phyloP scores from a whole-genome alignment of 1,140 invertebrate genomes.

The Anastrepha obliqua region DNA sequence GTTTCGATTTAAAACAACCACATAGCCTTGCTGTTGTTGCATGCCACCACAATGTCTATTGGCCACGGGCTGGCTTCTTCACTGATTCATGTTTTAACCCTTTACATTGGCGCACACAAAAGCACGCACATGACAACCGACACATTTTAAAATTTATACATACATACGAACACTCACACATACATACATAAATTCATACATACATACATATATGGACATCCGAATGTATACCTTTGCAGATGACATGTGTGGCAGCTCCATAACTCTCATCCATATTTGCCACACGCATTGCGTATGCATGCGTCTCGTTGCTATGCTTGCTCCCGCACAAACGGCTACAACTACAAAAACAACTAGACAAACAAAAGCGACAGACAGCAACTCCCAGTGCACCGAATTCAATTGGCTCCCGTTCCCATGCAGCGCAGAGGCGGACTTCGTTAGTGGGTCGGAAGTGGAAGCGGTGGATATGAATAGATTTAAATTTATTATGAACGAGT shows the following conservation, averaged over 20 bases:
- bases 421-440: not conserved
- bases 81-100: constrained; percentile 23
- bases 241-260: constrained; percentile 27
- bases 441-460: constrained; percentile 25
- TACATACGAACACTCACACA: not conserved
- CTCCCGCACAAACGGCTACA: not conserved
- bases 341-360: not conserved
- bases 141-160: constrained; percentile 9
- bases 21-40: not conserved
- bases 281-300: constrained; percentile 11
- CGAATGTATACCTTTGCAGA: not conserved
- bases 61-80: constrained; percentile 19
- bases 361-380: constrained; percentile 17
- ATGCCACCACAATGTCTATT: constrained; percentile 4
- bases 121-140: not conserved
- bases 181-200: not conserved
- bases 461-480: not conserved
- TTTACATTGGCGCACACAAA: not conserved
- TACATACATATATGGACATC: not conserved
- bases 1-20: no score
- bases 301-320: constrained; percentile 32
- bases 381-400: constrained; percentile 53
- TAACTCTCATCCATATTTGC: not conserved
- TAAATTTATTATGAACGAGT: not conserved
- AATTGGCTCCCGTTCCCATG: constrained; percentile 53